Evolutionary conservation across 2,113 vertebrate genomes (phyloP), one percentile per base, ranked within the genome.

Genomic region (Noturus placidus): DNA sequence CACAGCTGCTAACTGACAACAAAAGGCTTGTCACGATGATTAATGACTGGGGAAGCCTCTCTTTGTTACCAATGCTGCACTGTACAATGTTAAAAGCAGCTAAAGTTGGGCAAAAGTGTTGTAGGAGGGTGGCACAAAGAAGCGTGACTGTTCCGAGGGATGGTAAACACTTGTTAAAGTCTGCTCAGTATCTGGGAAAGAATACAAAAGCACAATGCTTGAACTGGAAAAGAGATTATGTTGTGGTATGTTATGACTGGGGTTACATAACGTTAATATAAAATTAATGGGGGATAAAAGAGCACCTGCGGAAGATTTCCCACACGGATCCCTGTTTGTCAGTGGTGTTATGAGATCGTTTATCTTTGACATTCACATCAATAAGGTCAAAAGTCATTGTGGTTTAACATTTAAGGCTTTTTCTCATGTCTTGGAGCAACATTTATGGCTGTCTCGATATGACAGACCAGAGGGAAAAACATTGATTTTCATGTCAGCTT

Each of bases 1-100:
- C 90, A 93, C 93, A 93, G 91, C 94, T 93, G 93, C 93, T 94
- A 91, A 93, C 86, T 93, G 93, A 94, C 94, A 94, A 94, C 93
- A 94, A 95, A 95, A 93, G 91, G 91, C 92, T 91, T 94, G 94
- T 93, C 93, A 92, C 63, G 88, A 90, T 95, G 94, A 95, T 95
- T 94, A 94, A 95, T 94, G 94, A 92, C 88, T 70, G 77, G 90
- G 91, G 91, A 93, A 92, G 91, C 87, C 89, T 90, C 90, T 76
- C 92, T 85, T 72, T 91, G 92, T 91, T 92, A 93, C 90, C 91
- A 92, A 80, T 74, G 84, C 86, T 87, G 90, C 59, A 79, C 91
- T 90, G 91, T 89, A 90, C 89, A 65, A 87, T 61, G 84, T 90
- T 92, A 91, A 91, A 89, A 83, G 88, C 89, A 89, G 89, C 89